phyloP scores from a whole-genome alignment of 2,888 invertebrate genomes.

The Lasioglossum vierecki region DNA sequence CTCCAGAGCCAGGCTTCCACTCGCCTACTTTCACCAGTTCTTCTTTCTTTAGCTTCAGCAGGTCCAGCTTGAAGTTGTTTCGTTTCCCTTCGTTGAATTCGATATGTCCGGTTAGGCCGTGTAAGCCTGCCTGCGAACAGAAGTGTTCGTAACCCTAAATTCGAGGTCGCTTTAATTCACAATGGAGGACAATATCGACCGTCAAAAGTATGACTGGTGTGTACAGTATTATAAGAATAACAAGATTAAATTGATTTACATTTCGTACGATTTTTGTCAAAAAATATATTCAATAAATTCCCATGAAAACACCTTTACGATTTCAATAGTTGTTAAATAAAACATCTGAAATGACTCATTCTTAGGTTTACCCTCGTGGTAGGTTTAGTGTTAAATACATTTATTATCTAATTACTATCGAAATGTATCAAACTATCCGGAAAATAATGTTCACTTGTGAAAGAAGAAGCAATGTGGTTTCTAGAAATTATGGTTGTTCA shows the following conservation, averaged over 20 bases:
- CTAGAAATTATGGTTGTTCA: background rate
- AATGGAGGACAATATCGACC: background rate
- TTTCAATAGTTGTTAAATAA: too few species aligned
- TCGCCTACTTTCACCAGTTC: conserved; percentile 92
- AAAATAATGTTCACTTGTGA: background rate
- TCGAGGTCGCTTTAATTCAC: conserved; percentile 1
- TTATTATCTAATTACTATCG: too few species aligned
- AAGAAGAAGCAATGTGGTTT: background rate
- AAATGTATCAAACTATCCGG: too few species aligned
- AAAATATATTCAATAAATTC: too few species aligned
- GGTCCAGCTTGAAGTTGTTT: conserved; percentile 93
- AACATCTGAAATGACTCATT: too few species aligned
- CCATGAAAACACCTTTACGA: too few species aligned
- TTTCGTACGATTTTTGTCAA: too few species aligned
- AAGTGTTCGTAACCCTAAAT: conserved; percentile 65
- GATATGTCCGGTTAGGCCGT: conserved; percentile 94
- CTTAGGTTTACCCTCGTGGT: too few species aligned
- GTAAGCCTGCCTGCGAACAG: conserved; percentile 89
- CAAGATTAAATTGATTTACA: too few species aligned
- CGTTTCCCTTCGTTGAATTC: conserved; percentile 94
- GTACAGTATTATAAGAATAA: too few species aligned
- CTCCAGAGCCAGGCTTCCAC: conserved; percentile 91
- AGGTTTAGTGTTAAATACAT: too few species aligned
- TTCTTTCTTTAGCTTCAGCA: conserved; percentile 92
- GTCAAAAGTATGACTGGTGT: too few species aligned